Conservation (phyloP, 2,113 vertebrate species). For the Thamnophis sirtalis region DNA sequence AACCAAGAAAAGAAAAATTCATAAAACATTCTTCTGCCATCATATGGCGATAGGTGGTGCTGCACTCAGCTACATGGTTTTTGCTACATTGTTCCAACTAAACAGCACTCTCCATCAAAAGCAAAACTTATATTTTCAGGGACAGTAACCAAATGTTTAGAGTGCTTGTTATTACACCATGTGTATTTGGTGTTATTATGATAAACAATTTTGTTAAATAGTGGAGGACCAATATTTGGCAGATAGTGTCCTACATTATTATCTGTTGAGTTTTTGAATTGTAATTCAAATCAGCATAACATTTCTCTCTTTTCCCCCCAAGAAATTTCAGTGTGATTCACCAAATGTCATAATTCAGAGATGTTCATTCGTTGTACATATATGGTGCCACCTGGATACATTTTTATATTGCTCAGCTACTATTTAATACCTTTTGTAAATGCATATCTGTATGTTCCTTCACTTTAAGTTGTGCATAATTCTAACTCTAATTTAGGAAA, state of each 20-base stretch:
- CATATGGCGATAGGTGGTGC: constrained; percentile 68
- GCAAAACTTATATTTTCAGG: background rate
- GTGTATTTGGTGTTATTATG: background rate
- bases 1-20: constrained; percentile 55
- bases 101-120: constrained; percentile 28
- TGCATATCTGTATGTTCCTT: constrained; percentile 14
- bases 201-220: constrained; percentile 3
- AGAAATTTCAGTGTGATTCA: constrained; percentile 1
- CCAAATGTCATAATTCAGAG: background rate
- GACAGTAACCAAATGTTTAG: background rate
- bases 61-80: constrained; percentile 56
- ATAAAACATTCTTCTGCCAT: constrained; percentile 80
- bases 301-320: constrained; percentile 31
- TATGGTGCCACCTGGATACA: background rate
- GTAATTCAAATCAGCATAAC: constrained; percentile 8
- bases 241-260: background rate
- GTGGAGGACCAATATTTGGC: constrained; percentile 11
- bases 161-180: background rate
- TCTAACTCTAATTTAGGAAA: constrained; percentile 22
- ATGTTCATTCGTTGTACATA: background rate
- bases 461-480: background rate
- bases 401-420: constrained; percentile 19
- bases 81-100: constrained; percentile 26
- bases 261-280: constrained; percentile 26
- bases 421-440: constrained; percentile 12